phyloP scores from a whole-genome alignment of 2,113 vertebrate genomes.

The Rhynchomys soricoides region DNA sequence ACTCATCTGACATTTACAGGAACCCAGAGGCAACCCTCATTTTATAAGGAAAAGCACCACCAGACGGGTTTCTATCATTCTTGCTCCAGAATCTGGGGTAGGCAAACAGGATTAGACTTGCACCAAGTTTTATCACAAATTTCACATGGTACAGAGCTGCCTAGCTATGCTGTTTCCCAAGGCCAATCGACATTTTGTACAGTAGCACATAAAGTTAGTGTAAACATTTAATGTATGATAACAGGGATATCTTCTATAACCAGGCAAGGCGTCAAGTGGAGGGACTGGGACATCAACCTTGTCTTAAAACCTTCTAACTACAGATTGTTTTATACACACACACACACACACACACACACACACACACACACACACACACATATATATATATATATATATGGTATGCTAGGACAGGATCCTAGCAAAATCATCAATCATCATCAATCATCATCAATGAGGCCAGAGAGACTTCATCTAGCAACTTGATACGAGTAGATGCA shows the following conservation, averaged over 20 bases:
- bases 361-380: too few relatives aligned
- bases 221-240: background rate
- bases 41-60: slow-evolving; percentile 4
- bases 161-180: background rate
- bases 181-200: background rate
- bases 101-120: background rate
- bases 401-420: background rate
- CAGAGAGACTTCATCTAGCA: background rate
- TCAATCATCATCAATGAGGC: background rate
- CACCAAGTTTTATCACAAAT: background rate
- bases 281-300: background rate
- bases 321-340: too few relatives aligned
- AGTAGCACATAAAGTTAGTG: background rate
- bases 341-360: too few relatives aligned
- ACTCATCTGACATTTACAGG: slow-evolving; percentile 62
- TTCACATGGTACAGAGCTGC: background rate
- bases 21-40: background rate
- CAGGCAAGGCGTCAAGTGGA: background rate
- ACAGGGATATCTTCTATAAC: background rate
- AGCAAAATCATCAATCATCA: background rate
- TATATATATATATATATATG: too few relatives aligned
- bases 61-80: background rate
- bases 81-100: background rate
- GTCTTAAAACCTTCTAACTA: background rate
- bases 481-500: background rate